Conservation (phyloP, 2,797 vertebrate species). For the Neosilurus hyrtlii region DNA sequence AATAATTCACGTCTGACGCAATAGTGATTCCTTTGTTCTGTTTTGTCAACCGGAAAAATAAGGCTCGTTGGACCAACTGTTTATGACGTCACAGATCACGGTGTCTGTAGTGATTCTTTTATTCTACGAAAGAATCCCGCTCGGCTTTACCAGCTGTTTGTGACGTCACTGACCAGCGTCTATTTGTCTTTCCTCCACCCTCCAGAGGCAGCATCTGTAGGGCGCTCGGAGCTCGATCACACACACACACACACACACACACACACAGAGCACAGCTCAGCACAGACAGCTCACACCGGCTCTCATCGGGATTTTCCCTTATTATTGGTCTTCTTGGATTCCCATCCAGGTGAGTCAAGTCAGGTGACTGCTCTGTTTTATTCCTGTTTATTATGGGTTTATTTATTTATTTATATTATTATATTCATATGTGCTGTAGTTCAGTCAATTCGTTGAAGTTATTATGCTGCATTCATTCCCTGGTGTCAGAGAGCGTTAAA, state of each 20-base stretch:
- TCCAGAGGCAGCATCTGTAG: constrained; percentile 55
- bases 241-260: too few relatives aligned
- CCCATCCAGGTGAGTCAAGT: constrained; percentile 19
- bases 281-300: neutral
- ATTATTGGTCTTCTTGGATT: neutral
- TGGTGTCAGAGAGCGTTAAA: neutral
- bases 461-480: constrained; percentile 3
- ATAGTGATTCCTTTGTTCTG: too few relatives aligned
- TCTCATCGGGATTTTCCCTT: neutral
- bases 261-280: neutral
- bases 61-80: too few relatives aligned
- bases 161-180: constrained; percentile 32
- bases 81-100: too few relatives aligned
- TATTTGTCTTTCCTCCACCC: constrained; percentile 60
- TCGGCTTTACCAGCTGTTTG: neutral
- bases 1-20: too few relatives aligned
- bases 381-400: too few relatives aligned
- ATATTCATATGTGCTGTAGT: neutral
- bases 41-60: too few relatives aligned
- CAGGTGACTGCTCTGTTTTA: neutral
- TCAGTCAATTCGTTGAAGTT: neutral
- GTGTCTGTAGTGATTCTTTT: too few relatives aligned
- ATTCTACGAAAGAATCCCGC: too few relatives aligned
- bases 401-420: neutral
- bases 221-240: constrained; percentile 30